phyloP scores from a whole-genome alignment of 2,113 vertebrate genomes.

The Eurystomus gularis region DNA sequence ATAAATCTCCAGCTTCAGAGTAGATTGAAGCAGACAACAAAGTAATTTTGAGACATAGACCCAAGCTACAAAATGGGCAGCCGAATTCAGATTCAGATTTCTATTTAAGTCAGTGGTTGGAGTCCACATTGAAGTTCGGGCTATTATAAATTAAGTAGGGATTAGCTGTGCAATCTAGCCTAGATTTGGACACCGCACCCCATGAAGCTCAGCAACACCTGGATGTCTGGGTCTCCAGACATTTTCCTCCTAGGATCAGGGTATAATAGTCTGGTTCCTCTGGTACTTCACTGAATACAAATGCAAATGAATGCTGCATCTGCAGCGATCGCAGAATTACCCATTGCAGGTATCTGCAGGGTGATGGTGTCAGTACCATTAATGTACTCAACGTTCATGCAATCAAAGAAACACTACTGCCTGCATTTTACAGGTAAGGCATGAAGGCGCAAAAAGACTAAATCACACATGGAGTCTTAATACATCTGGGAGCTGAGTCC shows the following conservation, averaged over 20 bases:
- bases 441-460: background rate
- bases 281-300: background rate
- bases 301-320: background rate
- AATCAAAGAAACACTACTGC: background rate
- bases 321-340: background rate
- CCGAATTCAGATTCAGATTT: background rate
- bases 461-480: background rate
- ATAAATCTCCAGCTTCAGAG: constrained; percentile 53
- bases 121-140: background rate
- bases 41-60: constrained; percentile 29
- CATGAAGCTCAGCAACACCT: background rate
- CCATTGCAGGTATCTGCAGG: rapidly evolving
- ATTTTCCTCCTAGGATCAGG: background rate
- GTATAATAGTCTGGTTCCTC: background rate
- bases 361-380: background rate
- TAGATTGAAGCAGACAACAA: constrained; percentile 63
- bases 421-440: background rate
- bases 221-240: background rate
- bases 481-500: background rate
- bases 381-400: background rate
- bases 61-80: background rate
- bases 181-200: background rate
- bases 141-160: background rate
- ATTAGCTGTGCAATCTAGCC: background rate
- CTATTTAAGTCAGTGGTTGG: background rate